phyloP scores from a whole-genome alignment of 2,797 vertebrate species.

The Naso thynnoides region DNA sequence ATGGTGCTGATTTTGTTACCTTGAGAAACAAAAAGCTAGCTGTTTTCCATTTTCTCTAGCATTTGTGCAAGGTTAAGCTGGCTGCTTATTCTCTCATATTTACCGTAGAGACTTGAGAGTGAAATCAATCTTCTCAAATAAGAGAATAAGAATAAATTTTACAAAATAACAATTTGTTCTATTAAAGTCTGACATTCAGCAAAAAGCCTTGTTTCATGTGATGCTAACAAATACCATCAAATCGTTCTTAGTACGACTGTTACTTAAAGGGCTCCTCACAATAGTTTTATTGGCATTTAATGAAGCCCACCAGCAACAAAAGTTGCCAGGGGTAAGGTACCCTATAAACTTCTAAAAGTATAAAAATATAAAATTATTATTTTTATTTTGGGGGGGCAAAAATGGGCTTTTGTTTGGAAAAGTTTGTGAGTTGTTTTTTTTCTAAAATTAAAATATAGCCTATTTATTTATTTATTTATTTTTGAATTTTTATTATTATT shows the following conservation, averaged over 20 bases:
- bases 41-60: neutral
- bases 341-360: too few relatives aligned
- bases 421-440: constrained; percentile 36
- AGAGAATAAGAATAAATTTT: neutral
- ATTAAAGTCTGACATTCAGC: neutral
- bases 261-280: constrained; percentile 68
- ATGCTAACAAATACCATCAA: constrained; percentile 6
- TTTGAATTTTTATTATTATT: too few relatives aligned
- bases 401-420: constrained; percentile 37
- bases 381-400: too few relatives aligned
- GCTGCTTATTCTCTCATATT: neutral
- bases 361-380: too few relatives aligned
- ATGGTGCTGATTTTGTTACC: neutral
- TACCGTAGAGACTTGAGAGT: neutral
- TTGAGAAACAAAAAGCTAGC: too few relatives aligned
- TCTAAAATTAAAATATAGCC: too few relatives aligned
- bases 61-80: neutral
- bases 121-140: neutral
- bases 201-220: constrained; percentile 1
- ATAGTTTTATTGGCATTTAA: constrained; percentile 12
- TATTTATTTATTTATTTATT: too few relatives aligned
- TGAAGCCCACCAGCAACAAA: too few relatives aligned
- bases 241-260: constrained; percentile 59
- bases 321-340: too few relatives aligned
- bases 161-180: neutral